Evolutionary conservation across 2,797 vertebrate species (phyloP).

Genomic region (Hapalemur alaotrensis): DNA sequence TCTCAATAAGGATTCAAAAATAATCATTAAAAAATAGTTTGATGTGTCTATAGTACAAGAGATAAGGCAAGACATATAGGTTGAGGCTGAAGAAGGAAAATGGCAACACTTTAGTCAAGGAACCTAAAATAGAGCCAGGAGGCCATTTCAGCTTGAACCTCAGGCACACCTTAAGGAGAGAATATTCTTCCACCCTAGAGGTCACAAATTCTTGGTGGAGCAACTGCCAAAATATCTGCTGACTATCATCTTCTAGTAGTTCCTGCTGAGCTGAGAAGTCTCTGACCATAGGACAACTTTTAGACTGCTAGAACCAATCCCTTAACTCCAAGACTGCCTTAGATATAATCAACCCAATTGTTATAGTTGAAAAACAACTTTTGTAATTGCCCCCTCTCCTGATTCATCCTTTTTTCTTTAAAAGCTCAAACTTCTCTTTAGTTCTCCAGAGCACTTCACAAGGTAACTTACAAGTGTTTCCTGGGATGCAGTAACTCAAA

Average conservation of each 20-base stretch:
- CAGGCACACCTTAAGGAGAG: not conserved
- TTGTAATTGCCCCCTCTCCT: not conserved
- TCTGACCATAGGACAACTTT: not conserved
- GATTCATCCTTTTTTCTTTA: not conserved
- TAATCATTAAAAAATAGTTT: not conserved
- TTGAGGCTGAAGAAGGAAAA: not conserved
- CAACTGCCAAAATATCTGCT: not conserved
- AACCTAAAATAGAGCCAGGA: not conserved
- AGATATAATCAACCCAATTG: not conserved
- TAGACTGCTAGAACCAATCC: not conserved
- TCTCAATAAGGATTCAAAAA: not conserved
- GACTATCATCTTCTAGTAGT: not conserved
- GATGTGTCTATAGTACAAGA: not conserved
- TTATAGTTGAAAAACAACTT: not conserved
- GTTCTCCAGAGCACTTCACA: not conserved
- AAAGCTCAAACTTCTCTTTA: not conserved
- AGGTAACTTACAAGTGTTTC: not conserved
- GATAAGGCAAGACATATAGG: not conserved
- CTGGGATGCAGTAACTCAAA: not conserved
- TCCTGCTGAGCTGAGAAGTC: not conserved
- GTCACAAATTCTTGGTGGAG: not conserved
- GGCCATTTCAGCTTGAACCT: not conserved
- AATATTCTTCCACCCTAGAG: not conserved
- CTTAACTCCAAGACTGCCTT: not conserved
- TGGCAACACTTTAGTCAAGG: not conserved